A percentile compares a stretch with the other conserved stretches of the same genome.
Evolutionary conservation across 2,888 invertebrate genomes (phyloP).

Genomic region (Vanessa cardui): DNA sequence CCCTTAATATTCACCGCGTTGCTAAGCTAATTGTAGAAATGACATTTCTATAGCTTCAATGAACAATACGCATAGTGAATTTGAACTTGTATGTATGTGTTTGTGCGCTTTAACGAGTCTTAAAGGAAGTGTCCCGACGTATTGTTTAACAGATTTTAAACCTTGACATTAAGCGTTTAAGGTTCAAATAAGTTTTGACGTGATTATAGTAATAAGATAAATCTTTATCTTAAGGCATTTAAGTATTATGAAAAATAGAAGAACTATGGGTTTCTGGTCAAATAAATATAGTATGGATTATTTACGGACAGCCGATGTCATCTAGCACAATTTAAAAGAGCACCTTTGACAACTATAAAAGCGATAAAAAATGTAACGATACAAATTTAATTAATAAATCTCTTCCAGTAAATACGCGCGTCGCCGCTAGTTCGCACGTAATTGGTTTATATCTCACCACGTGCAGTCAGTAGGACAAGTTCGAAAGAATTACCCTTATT

Average conservation of each 20-base stretch:
- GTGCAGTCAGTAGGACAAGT: conserved; percentile 41
- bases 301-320: neutral
- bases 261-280: no score
- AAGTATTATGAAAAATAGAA: no score
- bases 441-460: conserved; percentile 38
- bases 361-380: neutral
- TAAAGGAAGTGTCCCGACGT: neutral
- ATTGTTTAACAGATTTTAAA: neutral
- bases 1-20: conserved; percentile 17
- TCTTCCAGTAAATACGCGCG: conserved; percentile 14
- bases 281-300: neutral
- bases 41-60: conserved; percentile 33
- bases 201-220: no score
- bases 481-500: conserved; percentile 41
- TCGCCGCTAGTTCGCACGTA: conserved; percentile 17
- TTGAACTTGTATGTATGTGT: conserved; percentile 11
- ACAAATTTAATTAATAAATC: conserved; percentile 9
- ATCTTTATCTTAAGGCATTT: no score
- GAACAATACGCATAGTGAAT: conserved; percentile 10
- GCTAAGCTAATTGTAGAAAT: conserved; percentile 31
- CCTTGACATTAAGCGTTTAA: no score
- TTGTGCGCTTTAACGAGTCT: neutral
- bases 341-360: conserved; percentile 6
- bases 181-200: no score
- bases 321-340: neutral